Base-by-base conservation (phyloP, 1,140 invertebrate genomes). In the Adelges cooleyi region DNA sequence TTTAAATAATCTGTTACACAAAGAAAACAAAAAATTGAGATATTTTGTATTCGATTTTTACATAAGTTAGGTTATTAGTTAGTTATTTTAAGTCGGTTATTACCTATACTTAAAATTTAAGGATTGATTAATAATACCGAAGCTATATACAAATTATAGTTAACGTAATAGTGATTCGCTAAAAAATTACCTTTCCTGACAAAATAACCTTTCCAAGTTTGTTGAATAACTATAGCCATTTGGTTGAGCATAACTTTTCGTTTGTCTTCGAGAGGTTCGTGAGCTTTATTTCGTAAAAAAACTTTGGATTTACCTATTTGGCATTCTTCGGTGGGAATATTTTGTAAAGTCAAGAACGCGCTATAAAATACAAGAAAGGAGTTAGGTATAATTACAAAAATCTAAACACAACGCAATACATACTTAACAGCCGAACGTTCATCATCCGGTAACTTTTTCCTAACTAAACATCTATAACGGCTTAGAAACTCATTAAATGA, bases 291-390 rank as follows among this genome's bases (percentile, higher is more conserved):
- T 53, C 90, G 78, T 67, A 97, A 79, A 75, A 97, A 93, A 44
- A 97, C 85, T 77, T 93, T 95, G 2, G 83, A 86, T 74, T 86
- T 88, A 6, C 93, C 93, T 59, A 94, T 84, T 76, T 96, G 91
- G 90, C 91, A 95, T 74, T 95, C 86, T 11, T 79, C 84, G 8
- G 76, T 74, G 1, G 82, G 79, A n/a, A 89, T 75, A 36, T 81
- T 77, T 49, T 84, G 78, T 27, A 72, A 74, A 66, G 80, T 77
- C 44, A 90, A 78, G 33, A 86, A 72, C 66, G 71, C 68, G 67
- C 75, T 77, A 67, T 33, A 33, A 33, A 33, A 33, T 33, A 33
- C 11, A 33, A 6, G 11, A 33, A 33, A 33, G 11, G 5, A 33
- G 11, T 33, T 6, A 33, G 20, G 11, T 25, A 8, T 23, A 51